Conservation (phyloP, 30 jellyfish, hydroid and myxozoan species). For the Haliclystus octoradiatus region DNA sequence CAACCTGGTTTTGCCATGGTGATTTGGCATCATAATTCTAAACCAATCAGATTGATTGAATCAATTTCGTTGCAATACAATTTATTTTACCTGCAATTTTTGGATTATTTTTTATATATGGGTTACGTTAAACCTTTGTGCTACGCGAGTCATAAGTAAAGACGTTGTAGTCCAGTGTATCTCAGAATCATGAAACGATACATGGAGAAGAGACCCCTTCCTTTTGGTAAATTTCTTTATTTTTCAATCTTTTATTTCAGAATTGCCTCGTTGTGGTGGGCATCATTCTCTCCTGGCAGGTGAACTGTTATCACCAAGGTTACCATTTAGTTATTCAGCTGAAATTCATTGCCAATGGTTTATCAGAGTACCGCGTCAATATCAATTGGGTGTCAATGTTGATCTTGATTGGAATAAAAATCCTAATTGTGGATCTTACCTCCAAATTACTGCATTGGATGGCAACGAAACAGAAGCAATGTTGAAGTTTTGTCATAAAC, state of each 20-base stretch:
- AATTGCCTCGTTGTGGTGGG: slow-evolving; percentile 60
- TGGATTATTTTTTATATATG: too few relatives aligned
- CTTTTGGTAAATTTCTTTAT: not conserved
- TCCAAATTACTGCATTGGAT: slow-evolving; percentile 8
- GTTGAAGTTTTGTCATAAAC: slow-evolving; percentile 43
- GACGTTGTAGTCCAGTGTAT: too few relatives aligned
- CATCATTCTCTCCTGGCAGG: slow-evolving; percentile 32
- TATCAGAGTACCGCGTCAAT: slow-evolving; percentile 17
- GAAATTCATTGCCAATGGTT: slow-evolving; percentile 56
- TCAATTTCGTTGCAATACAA: too few relatives aligned
- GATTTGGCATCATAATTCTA: too few relatives aligned
- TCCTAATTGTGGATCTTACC: slow-evolving; percentile 29
- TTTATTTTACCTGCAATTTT: too few relatives aligned
- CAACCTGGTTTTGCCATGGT: too few relatives aligned
- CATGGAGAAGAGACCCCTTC: too few relatives aligned
- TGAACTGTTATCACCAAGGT: slow-evolving; percentile 39
- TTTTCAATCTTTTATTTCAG: slow-evolving; percentile 9
- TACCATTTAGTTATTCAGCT: slow-evolving; percentile 44
- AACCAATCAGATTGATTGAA: too few relatives aligned
- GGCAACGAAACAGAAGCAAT: not conserved
- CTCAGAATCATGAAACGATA: too few relatives aligned
- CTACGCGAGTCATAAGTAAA: too few relatives aligned
- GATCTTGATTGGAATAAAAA: slow-evolving; percentile 52
- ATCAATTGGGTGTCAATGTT: slow-evolving; percentile 31
- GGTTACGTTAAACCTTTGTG: too few relatives aligned